phyloP scores from a whole-genome alignment of 2,113 vertebrate species.

The Sus scrofa region T2T-Sscrofa CM000827.6:104745501-104746000 shows the following conservation, averaged over 20 bases:
- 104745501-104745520: not conserved
- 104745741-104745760: not conserved
- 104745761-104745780: not conserved
- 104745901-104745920: not conserved
- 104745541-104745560: constrained; percentile 1
- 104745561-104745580: constrained; percentile 1
- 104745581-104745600: not conserved
- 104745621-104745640: not conserved
- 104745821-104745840: not conserved
- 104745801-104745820: not conserved
- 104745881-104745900: not conserved
- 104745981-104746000: not conserved
- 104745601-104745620: constrained; percentile 24
- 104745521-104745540: not conserved
- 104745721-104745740: not conserved
- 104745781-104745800: not conserved
- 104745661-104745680: not conserved
- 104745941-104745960: not conserved
- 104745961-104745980: not conserved
- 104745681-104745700: not conserved
- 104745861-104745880: not conserved
- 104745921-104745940: not conserved
- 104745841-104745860: not conserved
- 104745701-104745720: not conserved
- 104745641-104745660: not conserved